Conservation (phyloP, 92 coral and sea anemone genomes). For the Paragorgia papillata region DNA sequence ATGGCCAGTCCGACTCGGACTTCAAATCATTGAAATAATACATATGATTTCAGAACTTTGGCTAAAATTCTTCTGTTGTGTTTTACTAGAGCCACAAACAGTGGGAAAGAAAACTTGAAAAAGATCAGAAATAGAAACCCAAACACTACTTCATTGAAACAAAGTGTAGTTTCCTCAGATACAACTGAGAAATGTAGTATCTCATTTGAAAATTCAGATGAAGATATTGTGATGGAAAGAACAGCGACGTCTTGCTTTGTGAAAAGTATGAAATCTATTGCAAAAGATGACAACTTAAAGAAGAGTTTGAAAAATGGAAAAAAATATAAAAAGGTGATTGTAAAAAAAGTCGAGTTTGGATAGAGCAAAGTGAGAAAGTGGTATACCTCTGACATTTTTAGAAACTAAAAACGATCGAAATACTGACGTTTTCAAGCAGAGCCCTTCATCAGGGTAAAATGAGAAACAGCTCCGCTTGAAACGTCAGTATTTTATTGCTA, state of each 20-base stretch:
- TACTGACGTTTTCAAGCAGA: too few species aligned
- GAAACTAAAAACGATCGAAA: too few species aligned
- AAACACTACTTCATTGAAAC: not conserved
- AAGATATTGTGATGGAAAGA: not conserved
- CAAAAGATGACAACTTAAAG: not conserved
- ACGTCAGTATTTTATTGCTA: too few species aligned
- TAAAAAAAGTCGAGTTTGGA: not conserved
- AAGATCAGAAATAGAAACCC: not conserved
- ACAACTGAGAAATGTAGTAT: not conserved
- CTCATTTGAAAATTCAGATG: not conserved
- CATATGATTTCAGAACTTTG: not conserved
- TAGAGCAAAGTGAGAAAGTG: conserved; percentile 16
- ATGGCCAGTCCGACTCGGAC: too few species aligned
- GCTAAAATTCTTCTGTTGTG: not conserved
- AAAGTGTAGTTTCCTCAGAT: not conserved
- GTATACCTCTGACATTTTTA: too few species aligned
- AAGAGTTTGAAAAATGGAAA: conserved; percentile 12
- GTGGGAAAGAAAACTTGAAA: not conserved
- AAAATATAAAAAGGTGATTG: conserved; percentile 40
- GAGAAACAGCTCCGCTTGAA: too few species aligned
- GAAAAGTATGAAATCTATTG: conserved; percentile 46
- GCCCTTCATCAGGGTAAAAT: too few species aligned
- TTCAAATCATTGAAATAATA: too few species aligned
- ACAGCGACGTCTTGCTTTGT: conserved; percentile 64
- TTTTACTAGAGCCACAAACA: not conserved